Evolutionary conservation across 1,140 invertebrate genomes (phyloP).

Genomic region (Dolichoris vasculosae): DNA sequence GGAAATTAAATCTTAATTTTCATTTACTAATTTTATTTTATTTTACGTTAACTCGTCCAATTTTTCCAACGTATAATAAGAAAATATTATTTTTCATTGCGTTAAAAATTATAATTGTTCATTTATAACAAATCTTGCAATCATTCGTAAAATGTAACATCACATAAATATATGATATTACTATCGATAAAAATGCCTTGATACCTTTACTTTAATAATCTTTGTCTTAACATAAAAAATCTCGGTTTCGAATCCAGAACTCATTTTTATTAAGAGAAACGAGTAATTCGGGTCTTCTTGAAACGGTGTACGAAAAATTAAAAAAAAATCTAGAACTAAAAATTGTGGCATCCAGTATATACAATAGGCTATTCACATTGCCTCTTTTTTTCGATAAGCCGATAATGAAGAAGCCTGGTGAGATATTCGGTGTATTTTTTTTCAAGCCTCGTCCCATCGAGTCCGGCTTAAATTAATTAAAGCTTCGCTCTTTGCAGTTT

Average conservation of each 20-base stretch:
- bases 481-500: background rate
- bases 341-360: background rate
- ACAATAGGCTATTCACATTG: background rate
- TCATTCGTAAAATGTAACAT: no score
- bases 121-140: no score
- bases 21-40: no score
- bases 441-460: background rate
- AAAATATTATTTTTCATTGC: no score
- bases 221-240: background rate
- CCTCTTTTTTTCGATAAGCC: background rate
- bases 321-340: background rate
- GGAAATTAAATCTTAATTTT: background rate
- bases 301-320: background rate
- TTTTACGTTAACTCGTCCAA: no score
- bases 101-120: no score
- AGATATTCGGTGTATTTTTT: background rate
- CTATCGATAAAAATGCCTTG: no score
- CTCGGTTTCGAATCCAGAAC: background rate
- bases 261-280: background rate
- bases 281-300: background rate
- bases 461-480: constrained; percentile 14
- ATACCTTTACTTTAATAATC: background rate
- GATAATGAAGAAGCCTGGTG: constrained; percentile 19
- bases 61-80: no score
- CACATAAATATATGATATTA: no score